Percentiles rank a stretch among this genome's conserved stretches.
These are phyloP conservation scores for Stylophora pistillata DNA, from an alignment of 64 coral and sea anemone species.

Conservation along the genomic window DNA sequence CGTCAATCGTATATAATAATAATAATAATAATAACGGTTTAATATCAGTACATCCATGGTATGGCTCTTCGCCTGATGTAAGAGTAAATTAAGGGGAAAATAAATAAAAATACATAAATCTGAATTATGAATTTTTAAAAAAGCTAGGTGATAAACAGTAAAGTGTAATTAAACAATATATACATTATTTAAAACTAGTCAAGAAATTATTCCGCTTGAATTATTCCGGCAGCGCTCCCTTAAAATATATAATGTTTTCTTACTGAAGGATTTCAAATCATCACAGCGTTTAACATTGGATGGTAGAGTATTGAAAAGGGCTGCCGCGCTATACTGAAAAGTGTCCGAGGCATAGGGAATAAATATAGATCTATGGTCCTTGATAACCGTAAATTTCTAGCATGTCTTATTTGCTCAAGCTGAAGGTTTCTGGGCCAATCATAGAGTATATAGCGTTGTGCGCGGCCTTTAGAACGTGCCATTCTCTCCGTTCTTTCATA, in stretches of 20 bases:
- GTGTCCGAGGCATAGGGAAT: slow-evolving; percentile 15
- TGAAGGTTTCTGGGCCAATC: background rate
- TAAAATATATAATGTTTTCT: background rate
- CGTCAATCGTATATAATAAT: no score
- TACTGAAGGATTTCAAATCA: slow-evolving; percentile 12
- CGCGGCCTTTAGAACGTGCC: background rate
- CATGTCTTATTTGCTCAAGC: background rate
- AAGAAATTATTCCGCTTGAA: background rate
- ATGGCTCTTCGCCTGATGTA: background rate
- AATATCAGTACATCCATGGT: background rate
- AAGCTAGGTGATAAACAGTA: background rate
- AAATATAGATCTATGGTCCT: background rate
- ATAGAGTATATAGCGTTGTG: background rate
- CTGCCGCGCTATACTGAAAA: slow-evolving; percentile 5
- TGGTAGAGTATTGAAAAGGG: background rate
- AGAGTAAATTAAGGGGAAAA: no score
- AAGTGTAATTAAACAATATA: background rate
- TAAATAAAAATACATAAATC: no score
- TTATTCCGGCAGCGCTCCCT: background rate
- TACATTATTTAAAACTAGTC: slow-evolving; percentile 13
- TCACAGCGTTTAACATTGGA: slow-evolving; percentile 9
- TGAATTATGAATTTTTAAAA: background rate
- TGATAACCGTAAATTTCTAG: background rate
- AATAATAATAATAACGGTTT: slow-evolving; percentile 1
- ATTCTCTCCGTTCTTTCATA: no score